Conservation (phyloP, 2,888 invertebrate species). For the Archaeoteleia sp. region DNA sequence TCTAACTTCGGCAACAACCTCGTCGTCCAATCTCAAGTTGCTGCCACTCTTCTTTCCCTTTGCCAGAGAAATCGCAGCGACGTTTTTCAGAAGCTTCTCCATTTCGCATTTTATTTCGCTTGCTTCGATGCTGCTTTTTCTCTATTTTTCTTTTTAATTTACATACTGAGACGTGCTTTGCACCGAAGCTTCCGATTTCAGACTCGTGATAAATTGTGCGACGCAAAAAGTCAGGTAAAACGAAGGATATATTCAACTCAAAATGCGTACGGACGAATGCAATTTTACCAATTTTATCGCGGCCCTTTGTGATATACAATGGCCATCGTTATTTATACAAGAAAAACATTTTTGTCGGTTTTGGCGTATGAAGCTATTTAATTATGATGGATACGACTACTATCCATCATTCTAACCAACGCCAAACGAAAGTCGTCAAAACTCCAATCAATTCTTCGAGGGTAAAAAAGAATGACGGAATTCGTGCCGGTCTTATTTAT, state of each 20-base stretch:
- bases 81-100: constrained; percentile 35
- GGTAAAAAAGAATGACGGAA: not conserved
- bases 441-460: not conserved
- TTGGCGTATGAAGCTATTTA: not conserved
- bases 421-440: not conserved
- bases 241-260: constrained; percentile 15
- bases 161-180: constrained; percentile 46
- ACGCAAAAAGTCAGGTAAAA: constrained; percentile 21
- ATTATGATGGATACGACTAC: constrained; percentile 1
- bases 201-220: constrained; percentile 44
- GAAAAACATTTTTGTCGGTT: constrained; percentile 1
- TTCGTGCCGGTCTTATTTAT: too few relatives aligned
- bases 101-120: constrained; percentile 41
- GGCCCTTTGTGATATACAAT: constrained; percentile 8
- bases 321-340: constrained; percentile 1
- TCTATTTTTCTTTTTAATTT: constrained; percentile 51
- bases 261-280: constrained; percentile 5
- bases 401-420: not conserved
- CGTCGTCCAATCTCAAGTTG: constrained; percentile 18
- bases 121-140: constrained; percentile 18
- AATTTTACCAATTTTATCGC: constrained; percentile 16
- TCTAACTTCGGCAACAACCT: constrained; percentile 7
- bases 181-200: constrained; percentile 40
- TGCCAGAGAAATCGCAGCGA: constrained; percentile 16
- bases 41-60: constrained; percentile 8